Evolutionary conservation across 1,140 invertebrate species (phyloP).

Genomic region (Monochamus saltuarius): DNA sequence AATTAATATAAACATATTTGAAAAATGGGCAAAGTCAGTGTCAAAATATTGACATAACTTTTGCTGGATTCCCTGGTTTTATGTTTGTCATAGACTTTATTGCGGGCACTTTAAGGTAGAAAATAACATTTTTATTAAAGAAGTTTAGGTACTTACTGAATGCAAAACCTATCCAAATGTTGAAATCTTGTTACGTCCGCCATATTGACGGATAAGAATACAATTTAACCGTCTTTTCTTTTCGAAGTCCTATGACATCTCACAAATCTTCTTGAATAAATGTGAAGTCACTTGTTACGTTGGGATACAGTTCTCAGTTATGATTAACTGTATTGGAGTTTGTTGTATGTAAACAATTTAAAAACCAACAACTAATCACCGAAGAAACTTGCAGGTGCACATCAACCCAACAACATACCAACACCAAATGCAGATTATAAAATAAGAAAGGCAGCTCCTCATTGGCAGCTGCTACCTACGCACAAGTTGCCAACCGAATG

Average conservation of each 20-base stretch:
- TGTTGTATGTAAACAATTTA: background rate
- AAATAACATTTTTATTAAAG: background rate
- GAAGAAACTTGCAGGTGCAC: no score
- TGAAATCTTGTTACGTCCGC: slow-evolving; percentile 6
- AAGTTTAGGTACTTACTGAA: slow-evolving; percentile 11
- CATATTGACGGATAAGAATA: slow-evolving; percentile 16
- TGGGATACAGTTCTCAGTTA: no score
- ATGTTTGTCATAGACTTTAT: background rate
- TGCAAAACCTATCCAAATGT: slow-evolving; percentile 7
- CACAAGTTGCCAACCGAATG: no score
- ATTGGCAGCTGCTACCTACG: no score
- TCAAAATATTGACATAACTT: background rate
- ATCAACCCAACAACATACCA: no score
- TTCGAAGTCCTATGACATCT: background rate
- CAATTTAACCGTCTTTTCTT: slow-evolving; percentile 4
- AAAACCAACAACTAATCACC: background rate
- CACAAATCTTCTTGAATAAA: background rate
- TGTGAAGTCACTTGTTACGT: background rate
- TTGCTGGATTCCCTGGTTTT: background rate
- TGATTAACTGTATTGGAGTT: no score
- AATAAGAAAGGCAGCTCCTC: no score
- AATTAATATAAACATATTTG: slow-evolving; percentile 8
- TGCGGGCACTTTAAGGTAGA: background rate
- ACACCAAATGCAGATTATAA: no score
- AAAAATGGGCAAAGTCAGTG: background rate